Evolutionary conservation across 2,113 vertebrate genomes (phyloP), one percentile per base, ranked within the genome.

Genomic region (Cinclus cinclus): DNA sequence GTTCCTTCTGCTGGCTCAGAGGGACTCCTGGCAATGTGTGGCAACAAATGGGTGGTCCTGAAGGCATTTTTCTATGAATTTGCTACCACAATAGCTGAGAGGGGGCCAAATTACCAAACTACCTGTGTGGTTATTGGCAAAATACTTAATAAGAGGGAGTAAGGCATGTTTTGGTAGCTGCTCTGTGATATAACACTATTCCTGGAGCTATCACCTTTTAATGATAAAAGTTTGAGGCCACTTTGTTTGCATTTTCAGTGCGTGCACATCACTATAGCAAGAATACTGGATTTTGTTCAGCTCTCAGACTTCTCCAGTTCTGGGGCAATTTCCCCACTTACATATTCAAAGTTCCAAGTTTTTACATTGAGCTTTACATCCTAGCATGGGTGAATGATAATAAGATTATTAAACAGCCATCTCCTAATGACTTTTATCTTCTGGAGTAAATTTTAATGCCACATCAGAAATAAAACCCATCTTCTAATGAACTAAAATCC

Each of bases 401-500:
- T 33, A 70, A 84, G 62, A 47, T 64, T 67, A 83, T 50, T 4
- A 33, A 90, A 50, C 7, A 70, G 13, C 22, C 33, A 62, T n/a
- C 41, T 92, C 50, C 44, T 81, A 30, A 53, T 47, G 37, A 23
- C 11, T 71, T 73, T 52, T 30, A 63, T 70, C 24, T 79, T 87
- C 60, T 2, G 16, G 21, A 5, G 39, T 78, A 49, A 74, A 63
- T 87, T 73, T n/a, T 55, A 71, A 89, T 1, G 11, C 21, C 15
- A 23, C 13, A 65, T 71, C 65, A 89, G 80, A 94, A 92, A 81
- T 47, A 6, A 85, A 92, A 78, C 22, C 14, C 24, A 49, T 63
- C 70, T 92, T 77, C 83, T 60, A 74, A 90, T 15, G 65, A 94
- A 81, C 18, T 69, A 55, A 92, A 93, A 63, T 58, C 80, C 87